Base-by-base conservation (phyloP, 2,888 invertebrate genomes). In the Amblyjoppa proteus region DNA sequence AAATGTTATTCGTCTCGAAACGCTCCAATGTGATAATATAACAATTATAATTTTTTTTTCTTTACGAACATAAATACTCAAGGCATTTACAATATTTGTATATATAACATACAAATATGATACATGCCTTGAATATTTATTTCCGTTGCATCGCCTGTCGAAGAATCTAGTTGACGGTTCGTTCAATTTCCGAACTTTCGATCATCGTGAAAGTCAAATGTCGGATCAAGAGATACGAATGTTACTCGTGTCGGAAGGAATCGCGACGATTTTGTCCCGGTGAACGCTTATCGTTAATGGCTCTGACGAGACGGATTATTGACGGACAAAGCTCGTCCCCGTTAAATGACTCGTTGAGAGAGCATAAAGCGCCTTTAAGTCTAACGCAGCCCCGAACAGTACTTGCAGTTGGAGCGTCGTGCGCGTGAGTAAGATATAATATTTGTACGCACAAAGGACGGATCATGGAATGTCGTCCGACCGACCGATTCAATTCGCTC, bases 391-490 rank as follows among this genome's bases (percentile, higher is more conserved):
- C 61, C 56, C 76, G 69, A 73, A 45, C 66, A 68, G 58, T 68
- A 71, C 61, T 61, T 61, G 6, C 45, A 69, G 34, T 58, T 38
- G 45, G 74, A 77, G 74, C 53, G 61, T 81, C 80, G 76, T 81
- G 76, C 80, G 80, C 49, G 64, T 64, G 77, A 92, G 92, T 92
- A 91, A 92, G 91, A 92, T 91, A 90, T 90, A 91, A 93, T 93
- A 93, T 93, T 93, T 92, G 92, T 90, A 93, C 91, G 91, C 92
- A 94, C 93, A 93, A 93, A 93, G 90, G 92, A 91, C 91, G 91
- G 91, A 93, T 93, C 92, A 92, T 93, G 90, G 91, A 91, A 92
- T 93, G 92, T 92, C 92, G 93, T 92, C 92, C 91, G 93, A 92
- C 92, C 91, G 91, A 92, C 91, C 92, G 90, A 93, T 93, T 94